Conservation (phyloP, 2,797 vertebrate genomes). For the Spizella passerina region DNA sequence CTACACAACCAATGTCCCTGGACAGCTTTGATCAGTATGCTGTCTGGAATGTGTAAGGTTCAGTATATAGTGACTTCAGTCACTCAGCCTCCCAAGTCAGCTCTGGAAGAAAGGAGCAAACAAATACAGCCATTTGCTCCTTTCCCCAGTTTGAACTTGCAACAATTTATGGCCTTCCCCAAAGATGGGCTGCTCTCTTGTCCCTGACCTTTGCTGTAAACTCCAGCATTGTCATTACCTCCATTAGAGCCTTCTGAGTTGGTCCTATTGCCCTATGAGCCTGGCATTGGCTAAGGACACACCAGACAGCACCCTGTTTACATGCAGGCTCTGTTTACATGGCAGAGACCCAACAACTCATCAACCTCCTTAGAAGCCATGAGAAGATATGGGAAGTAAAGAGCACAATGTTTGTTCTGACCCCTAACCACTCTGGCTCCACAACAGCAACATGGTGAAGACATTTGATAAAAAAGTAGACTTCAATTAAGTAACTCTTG, state of each 20-base stretch:
- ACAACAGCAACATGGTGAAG: background rate
- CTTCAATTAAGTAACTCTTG: background rate
- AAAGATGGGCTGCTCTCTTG: background rate
- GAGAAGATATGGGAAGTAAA: background rate
- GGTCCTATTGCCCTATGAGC: background rate
- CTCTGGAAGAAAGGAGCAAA: background rate
- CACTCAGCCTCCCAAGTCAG: background rate
- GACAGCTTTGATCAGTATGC: background rate
- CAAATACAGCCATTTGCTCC: background rate
- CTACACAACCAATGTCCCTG: background rate
- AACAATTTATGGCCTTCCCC: background rate
- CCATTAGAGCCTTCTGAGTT: background rate
- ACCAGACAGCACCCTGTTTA: slow-evolving; percentile 11
- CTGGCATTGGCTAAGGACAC: background rate
- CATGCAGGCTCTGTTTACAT: background rate
- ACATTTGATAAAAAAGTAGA: background rate
- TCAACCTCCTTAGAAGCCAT: background rate
- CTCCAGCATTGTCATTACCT: background rate
- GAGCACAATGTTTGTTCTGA: background rate
- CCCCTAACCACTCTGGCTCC: background rate
- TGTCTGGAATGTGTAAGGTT: background rate
- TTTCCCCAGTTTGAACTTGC: background rate
- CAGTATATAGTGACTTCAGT: background rate
- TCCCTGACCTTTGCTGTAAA: slow-evolving; percentile 22
- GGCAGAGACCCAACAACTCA: slow-evolving; percentile 7